A percentile compares a stretch with the other conserved stretches of the same genome.
phyloP scores from a whole-genome alignment of 2,797 vertebrate species.

The Serranus cabrilla region DNA sequence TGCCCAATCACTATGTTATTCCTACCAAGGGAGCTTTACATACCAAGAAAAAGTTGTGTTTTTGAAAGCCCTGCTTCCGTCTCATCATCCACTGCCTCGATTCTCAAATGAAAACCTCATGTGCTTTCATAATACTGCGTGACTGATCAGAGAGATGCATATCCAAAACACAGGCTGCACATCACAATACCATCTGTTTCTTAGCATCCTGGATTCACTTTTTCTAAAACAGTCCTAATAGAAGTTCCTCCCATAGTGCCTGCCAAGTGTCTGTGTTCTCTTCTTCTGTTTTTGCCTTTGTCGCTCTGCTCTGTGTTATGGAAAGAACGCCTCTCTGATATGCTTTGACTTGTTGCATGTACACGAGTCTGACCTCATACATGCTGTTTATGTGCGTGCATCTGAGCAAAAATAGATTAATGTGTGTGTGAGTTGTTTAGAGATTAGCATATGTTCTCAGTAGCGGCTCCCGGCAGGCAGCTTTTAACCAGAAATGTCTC shows the following conservation, averaged over 20 bases:
- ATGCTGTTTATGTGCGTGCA: not conserved
- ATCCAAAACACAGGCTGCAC: conserved; percentile 58
- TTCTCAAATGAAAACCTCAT: conserved; percentile 52
- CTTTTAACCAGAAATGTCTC: conserved; percentile 55
- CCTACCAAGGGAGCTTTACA: not conserved
- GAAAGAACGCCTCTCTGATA: conserved; percentile 22
- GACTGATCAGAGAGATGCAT: conserved; percentile 55
- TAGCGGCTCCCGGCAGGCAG: conserved; percentile 33
- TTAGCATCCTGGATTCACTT: conserved; percentile 10
- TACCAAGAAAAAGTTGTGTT: not conserved
- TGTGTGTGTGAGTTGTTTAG: conserved; percentile 37
- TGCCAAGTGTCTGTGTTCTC: not conserved
- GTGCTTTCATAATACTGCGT: conserved; percentile 39
- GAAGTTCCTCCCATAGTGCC: conserved; percentile 17
- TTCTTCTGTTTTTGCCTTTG: conserved; percentile 20
- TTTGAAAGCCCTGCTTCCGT: conserved; percentile 17
- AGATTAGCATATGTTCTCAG: conserved; percentile 59
- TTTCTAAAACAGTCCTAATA: conserved; percentile 17
- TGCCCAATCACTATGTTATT: conserved; percentile 10
- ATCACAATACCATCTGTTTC: conserved; percentile 69
- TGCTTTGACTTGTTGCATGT: conserved; percentile 47
- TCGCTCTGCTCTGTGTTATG: conserved; percentile 21
- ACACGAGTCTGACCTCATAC: conserved; percentile 36
- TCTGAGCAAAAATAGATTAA: conserved; percentile 25
- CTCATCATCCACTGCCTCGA: conserved; percentile 16